phyloP scores from a whole-genome alignment of 2,113 vertebrate species.

The Hydrolagus affinis region DNA sequence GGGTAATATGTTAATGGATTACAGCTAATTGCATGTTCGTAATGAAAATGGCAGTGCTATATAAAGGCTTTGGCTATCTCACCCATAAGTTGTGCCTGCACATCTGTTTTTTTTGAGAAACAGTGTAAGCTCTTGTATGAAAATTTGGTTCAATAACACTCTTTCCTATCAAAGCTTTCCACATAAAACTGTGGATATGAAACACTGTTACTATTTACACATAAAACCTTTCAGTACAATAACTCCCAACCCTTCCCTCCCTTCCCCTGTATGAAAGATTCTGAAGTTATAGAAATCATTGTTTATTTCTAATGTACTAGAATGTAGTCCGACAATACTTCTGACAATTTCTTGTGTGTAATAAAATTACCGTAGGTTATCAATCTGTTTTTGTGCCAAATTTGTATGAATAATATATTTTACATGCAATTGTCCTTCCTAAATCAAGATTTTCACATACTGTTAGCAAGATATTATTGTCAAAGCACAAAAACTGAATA shows the following conservation, averaged over 20 bases:
- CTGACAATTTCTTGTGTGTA: not conserved
- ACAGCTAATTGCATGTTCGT: slow-evolving; percentile 40
- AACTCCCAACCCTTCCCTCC: not conserved
- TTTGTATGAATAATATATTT: not conserved
- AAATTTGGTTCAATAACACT: slow-evolving; percentile 45
- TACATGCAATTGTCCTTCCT: not conserved
- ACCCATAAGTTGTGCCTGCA: slow-evolving; percentile 55
- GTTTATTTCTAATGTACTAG: slow-evolving; percentile 15
- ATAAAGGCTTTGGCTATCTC: slow-evolving; percentile 58
- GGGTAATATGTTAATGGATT: slow-evolving; percentile 6
- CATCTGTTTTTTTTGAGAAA: slow-evolving; percentile 49
- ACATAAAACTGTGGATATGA: slow-evolving; percentile 77
- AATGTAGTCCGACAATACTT: slow-evolving; percentile 7
- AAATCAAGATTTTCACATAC: slow-evolving; percentile 24
- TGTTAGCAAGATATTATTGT: slow-evolving; percentile 13
- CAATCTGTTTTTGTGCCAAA: accelerated
- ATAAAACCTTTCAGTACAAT: slow-evolving; percentile 43
- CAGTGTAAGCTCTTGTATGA: slow-evolving; percentile 32
- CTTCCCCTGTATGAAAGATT: slow-evolving; percentile 26
- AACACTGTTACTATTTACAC: slow-evolving; percentile 45
- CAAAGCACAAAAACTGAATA: slow-evolving; percentile 25
- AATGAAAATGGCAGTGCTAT: slow-evolving; percentile 49
- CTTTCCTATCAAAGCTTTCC: slow-evolving; percentile 47
- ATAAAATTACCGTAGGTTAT: slow-evolving; percentile 17
- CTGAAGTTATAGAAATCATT: slow-evolving; percentile 19